A percentile compares a stretch with the other conserved stretches of the same genome.
phyloP scores from a whole-genome alignment of 2,113 vertebrate species.

The Cyanoramphus novaezelandiae region DNA sequence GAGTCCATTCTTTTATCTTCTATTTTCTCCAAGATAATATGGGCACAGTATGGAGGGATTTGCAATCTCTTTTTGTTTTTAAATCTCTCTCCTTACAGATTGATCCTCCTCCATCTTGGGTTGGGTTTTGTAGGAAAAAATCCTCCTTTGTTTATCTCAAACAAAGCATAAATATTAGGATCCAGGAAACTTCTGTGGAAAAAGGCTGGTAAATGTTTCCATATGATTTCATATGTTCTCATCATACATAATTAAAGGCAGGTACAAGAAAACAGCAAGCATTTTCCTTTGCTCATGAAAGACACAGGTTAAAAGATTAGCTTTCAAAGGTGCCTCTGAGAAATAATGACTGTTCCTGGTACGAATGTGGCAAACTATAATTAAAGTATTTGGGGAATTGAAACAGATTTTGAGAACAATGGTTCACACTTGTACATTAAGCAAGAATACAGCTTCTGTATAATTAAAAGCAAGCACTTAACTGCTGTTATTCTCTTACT shows the following conservation, averaged over 20 bases:
- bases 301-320: not conserved
- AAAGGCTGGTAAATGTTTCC: not conserved
- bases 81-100: not conserved
- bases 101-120: not conserved
- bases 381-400: conserved; percentile 24
- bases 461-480: conserved; percentile 29
- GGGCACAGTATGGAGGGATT: not conserved
- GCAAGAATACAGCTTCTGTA: not conserved
- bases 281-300: not conserved
- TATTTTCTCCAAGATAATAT: not conserved
- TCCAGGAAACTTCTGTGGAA: not conserved
- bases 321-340: not conserved
- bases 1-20: not conserved
- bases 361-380: conserved; percentile 5
- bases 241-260: not conserved
- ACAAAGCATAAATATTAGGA: not conserved
- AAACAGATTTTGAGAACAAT: conserved; percentile 32
- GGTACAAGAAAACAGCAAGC: not conserved
- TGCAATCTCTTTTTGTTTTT: not conserved
- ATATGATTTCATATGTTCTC: not conserved
- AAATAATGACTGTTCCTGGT: not conserved
- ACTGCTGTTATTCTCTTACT: not conserved
- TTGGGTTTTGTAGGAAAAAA: not conserved
- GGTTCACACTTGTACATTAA: not conserved
- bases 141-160: not conserved